Percentiles rank a stretch among this genome's conserved stretches.
These are phyloP conservation scores for Thecophora atra DNA, from an alignment of 2,888 invertebrate genomes.

Conservation along the genomic window DNA sequence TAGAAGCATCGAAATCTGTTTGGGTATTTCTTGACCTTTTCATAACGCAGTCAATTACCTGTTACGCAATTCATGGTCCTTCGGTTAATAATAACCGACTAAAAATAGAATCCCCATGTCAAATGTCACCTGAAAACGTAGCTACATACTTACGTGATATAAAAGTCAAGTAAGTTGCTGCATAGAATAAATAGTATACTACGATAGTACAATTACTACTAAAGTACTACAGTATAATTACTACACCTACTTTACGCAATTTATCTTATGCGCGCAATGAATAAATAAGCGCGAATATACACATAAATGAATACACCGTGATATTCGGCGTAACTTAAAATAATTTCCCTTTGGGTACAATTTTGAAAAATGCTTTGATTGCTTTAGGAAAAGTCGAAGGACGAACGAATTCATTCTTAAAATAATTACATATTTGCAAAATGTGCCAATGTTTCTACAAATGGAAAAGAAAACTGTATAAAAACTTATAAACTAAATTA, in stretches of 20 bases:
- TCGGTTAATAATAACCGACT: slow-evolving; percentile 15
- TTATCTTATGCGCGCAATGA: too few relatives aligned
- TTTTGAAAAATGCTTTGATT: too few relatives aligned
- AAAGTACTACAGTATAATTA: too few relatives aligned
- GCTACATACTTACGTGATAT: slow-evolving; percentile 6
- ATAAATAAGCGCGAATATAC: not conserved
- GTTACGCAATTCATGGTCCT: not conserved
- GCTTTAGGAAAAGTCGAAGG: too few relatives aligned
- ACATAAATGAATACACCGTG: not conserved
- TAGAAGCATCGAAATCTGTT: not conserved
- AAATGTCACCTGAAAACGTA: not conserved
- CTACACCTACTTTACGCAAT: too few relatives aligned
- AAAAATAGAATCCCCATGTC: slow-evolving; percentile 19
- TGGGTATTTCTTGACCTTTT: not conserved
- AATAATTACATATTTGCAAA: not conserved
- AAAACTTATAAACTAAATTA: not conserved
- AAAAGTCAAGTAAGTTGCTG: not conserved
- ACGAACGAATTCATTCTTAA: not conserved
- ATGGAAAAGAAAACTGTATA: not conserved
- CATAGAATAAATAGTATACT: too few relatives aligned
- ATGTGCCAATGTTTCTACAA: too few relatives aligned
- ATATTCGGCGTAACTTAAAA: not conserved
- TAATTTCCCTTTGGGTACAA: not conserved
- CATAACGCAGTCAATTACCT: not conserved
- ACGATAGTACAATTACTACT: too few relatives aligned